Evolutionary conservation across 2,113 vertebrate species (phyloP).

Genomic region (Calidris pugnax): DNA sequence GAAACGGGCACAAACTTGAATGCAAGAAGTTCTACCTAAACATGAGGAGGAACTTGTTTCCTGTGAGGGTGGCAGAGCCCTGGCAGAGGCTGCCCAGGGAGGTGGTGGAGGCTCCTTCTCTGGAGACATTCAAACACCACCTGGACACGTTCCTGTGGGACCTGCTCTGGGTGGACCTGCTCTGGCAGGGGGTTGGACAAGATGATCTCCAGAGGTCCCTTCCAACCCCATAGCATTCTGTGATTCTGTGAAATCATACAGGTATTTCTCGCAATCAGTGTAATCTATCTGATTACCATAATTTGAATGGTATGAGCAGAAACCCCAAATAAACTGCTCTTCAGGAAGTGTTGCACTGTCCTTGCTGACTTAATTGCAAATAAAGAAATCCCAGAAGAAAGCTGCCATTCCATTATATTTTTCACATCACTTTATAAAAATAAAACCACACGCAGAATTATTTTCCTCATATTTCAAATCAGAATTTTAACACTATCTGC

Average conservation of each 20-base stretch:
- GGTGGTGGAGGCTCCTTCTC: no score
- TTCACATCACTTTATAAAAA: background rate
- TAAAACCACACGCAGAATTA: accelerated
- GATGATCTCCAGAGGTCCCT: no score
- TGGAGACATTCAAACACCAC: no score
- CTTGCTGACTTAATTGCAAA: background rate
- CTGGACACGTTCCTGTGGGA: no score
- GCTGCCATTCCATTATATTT: background rate
- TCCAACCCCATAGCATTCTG: no score
- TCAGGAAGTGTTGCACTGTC: background rate
- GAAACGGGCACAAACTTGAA: no score
- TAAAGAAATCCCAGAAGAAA: background rate
- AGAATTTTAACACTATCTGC: background rate
- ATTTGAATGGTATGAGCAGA: background rate
- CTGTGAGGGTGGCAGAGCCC: no score
- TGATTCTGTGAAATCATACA: background rate
- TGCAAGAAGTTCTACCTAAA: no score
- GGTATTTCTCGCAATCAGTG: background rate
- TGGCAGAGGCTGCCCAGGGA: no score
- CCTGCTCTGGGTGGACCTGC: no score
- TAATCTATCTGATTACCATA: background rate
- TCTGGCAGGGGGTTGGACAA: no score
- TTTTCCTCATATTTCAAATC: background rate
- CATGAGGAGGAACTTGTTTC: no score
- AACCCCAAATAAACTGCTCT: background rate